These are phyloP conservation scores for Ecliptopera silaceata DNA, from an alignment of 2,888 invertebrate genomes.

Conservation along the genomic window DNA sequence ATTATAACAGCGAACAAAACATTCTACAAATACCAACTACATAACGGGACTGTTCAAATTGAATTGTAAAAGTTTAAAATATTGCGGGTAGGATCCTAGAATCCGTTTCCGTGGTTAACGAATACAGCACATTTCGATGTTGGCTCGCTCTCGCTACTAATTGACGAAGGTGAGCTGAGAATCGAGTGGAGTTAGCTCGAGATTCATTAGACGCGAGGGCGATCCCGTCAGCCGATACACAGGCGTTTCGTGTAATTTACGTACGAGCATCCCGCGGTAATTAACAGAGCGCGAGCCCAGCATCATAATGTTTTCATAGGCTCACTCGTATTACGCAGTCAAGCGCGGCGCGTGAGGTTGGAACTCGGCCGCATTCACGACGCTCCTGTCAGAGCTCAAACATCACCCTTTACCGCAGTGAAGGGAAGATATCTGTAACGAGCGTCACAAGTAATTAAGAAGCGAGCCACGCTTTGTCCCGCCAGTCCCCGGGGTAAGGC, in stretches of 20 bases:
- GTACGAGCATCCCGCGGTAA: constrained; percentile 49
- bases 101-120: constrained; percentile 41
- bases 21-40: constrained; percentile 62
- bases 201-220: constrained; percentile 29
- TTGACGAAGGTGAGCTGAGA: constrained; percentile 29
- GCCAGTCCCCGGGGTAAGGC: constrained; percentile 46
- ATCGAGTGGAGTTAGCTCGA: constrained; percentile 23
- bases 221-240: constrained; percentile 42
- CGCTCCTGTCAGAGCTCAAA: constrained; percentile 39
- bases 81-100: constrained; percentile 45
- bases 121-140: constrained; percentile 26
- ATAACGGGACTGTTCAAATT: constrained; percentile 56
- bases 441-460: constrained; percentile 76
- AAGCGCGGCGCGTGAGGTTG: constrained; percentile 25
- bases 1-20: constrained; percentile 66
- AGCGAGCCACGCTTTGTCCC: constrained; percentile 66
- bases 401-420: constrained; percentile 59
- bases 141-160: constrained; percentile 18
- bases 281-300: constrained; percentile 54
- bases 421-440: constrained; percentile 63
- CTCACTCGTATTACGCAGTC: constrained; percentile 40
- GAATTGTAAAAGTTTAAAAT: constrained; percentile 60
- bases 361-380: constrained; percentile 20
- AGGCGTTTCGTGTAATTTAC: constrained; percentile 39
- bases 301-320: constrained; percentile 62